Conservation (phyloP, 35 echinoderm and acorn worm species). For the Nesometra sesokonis region DNA sequence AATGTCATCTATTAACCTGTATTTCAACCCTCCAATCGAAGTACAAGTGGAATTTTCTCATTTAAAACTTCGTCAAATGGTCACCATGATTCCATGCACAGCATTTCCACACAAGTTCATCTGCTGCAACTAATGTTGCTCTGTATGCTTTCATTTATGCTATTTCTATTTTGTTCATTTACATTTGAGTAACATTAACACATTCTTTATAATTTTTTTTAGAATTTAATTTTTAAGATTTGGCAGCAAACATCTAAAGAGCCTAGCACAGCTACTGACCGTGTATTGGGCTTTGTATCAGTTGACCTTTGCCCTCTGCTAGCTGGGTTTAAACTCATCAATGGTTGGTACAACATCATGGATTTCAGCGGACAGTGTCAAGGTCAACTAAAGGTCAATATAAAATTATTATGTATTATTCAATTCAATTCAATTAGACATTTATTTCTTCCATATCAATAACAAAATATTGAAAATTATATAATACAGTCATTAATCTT, state of each 20-base stretch:
- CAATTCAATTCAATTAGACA: too few species aligned
- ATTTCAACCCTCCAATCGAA: too few species aligned
- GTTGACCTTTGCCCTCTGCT: slow-evolving; percentile 72
- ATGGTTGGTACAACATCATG: slow-evolving; percentile 99
- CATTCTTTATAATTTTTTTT: neutral
- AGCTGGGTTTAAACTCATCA: slow-evolving; percentile 49
- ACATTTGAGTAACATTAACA: neutral
- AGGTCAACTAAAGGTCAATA: slow-evolving; percentile 81
- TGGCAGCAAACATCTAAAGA: slow-evolving; percentile 61
- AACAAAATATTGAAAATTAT: too few species aligned
- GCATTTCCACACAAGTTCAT: too few species aligned
- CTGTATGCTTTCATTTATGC: too few species aligned
- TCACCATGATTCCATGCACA: too few species aligned
- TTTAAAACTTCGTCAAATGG: too few species aligned
- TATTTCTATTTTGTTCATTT: neutral
- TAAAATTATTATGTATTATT: neutral
- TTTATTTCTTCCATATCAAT: too few species aligned
- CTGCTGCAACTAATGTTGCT: too few species aligned
- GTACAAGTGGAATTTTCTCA: too few species aligned
- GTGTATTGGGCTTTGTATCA: slow-evolving; percentile 78
- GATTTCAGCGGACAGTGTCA: slow-evolving; percentile 88
- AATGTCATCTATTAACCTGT: too few species aligned
- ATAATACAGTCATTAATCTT: too few species aligned
- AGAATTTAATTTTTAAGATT: slow-evolving; percentile 88
- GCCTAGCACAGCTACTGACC: slow-evolving; percentile 52